These are phyloP conservation scores for Axea sp. DNA, from an alignment of 2,888 invertebrate species.

Conservation along the genomic window DNA sequence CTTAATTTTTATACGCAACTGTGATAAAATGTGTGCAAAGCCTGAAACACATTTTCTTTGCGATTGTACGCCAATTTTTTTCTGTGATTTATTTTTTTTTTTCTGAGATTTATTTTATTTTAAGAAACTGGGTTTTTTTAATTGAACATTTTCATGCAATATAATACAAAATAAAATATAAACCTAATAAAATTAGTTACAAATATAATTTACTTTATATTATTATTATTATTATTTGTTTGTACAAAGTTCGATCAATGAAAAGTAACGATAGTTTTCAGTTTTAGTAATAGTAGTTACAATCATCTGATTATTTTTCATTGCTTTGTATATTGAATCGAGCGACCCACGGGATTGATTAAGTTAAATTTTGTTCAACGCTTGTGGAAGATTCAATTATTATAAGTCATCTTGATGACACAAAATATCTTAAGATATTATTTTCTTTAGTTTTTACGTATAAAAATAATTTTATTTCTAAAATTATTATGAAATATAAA, in stretches of 20 bases:
- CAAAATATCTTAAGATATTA: constrained; percentile 22
- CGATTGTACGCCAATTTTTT: constrained; percentile 43
- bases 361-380: constrained; percentile 46
- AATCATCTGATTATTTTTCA: constrained; percentile 25
- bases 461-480: too few species aligned
- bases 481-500: too few species aligned
- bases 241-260: constrained; percentile 10
- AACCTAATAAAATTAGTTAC: too few species aligned
- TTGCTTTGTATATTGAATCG: constrained; percentile 61
- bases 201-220: too few species aligned
- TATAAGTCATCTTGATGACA: constrained; percentile 26
- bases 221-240: too few species aligned
- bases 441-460: neutral
- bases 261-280: constrained; percentile 10
- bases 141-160: too few species aligned
- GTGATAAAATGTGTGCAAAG: constrained; percentile 50
- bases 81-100: constrained; percentile 1
- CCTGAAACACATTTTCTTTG: constrained; percentile 43
- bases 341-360: constrained; percentile 69
- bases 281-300: constrained; percentile 23
- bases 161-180: too few species aligned
- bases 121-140: neutral
- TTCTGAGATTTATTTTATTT: neutral
- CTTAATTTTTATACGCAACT: constrained; percentile 55
- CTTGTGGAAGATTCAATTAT: constrained; percentile 47